Conservation (phyloP, 2,113 vertebrate species). For the Tamias sibiricus region DNA sequence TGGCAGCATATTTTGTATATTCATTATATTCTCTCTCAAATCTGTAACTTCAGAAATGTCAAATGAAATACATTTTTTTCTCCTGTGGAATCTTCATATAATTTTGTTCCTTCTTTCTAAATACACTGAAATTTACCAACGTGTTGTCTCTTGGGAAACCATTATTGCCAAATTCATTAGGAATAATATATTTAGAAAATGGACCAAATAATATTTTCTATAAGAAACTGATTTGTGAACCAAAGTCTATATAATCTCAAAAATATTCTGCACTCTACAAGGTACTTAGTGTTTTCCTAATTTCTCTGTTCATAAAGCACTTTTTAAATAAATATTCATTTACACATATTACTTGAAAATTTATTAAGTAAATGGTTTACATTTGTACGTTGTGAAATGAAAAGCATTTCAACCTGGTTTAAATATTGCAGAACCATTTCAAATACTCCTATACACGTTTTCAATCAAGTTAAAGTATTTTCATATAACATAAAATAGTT, state of each 20-base stretch:
- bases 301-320: background rate
- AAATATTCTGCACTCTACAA: background rate
- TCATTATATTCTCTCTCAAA: background rate
- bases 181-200: conserved; percentile 16
- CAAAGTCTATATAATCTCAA: background rate
- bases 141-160: background rate
- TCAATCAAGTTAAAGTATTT: background rate
- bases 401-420: background rate
- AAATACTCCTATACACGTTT: background rate
- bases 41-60: background rate
- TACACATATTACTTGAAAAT: background rate
- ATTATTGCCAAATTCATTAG: background rate
- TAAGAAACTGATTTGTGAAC: background rate
- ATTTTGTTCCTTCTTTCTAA: background rate
- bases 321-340: background rate
- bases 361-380: background rate
- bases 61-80: background rate
- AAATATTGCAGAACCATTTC: background rate
- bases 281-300: background rate
- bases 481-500: background rate
- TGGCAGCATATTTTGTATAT: background rate
- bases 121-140: background rate
- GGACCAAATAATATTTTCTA: background rate
- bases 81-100: background rate
- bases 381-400: background rate